Conservation (phyloP, 1,140 invertebrate genomes). For the Planococcus citri region DNA sequence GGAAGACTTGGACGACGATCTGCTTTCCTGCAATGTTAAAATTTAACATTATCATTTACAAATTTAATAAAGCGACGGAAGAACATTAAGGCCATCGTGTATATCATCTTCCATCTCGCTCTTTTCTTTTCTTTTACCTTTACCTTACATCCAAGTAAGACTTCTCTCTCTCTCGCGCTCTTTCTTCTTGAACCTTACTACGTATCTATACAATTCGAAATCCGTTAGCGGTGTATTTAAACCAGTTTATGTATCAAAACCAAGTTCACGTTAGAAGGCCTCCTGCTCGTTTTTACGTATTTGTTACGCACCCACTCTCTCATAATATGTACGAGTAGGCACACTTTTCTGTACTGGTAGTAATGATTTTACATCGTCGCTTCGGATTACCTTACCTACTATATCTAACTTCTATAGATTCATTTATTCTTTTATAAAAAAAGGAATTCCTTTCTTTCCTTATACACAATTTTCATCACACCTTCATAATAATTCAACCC, state of each 20-base stretch:
- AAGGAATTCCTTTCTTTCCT: too few species aligned
- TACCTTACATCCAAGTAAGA: too few species aligned
- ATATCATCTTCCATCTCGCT: too few species aligned
- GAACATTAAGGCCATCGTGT: too few species aligned
- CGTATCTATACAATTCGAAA: background rate
- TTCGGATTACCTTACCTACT: background rate
- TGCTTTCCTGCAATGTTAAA: background rate
- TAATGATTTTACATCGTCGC: background rate
- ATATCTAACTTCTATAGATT: too few species aligned
- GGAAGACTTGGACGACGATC: conserved; percentile 13
- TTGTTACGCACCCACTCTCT: background rate
- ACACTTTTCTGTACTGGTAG: too few species aligned
- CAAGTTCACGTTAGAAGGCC: background rate
- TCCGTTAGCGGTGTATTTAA: background rate
- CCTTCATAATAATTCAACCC: too few species aligned
- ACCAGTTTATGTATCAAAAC: background rate
- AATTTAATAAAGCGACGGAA: background rate
- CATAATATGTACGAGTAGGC: conserved; percentile 5
- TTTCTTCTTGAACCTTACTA: too few species aligned
- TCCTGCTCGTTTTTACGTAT: background rate
- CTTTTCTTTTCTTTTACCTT: too few species aligned
- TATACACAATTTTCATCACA: too few species aligned
- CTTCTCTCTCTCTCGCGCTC: too few species aligned
- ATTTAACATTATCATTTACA: background rate
- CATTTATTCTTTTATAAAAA: too few species aligned